phyloP scores from a whole-genome alignment of 2,888 invertebrate species.

The Macaria notata region DNA sequence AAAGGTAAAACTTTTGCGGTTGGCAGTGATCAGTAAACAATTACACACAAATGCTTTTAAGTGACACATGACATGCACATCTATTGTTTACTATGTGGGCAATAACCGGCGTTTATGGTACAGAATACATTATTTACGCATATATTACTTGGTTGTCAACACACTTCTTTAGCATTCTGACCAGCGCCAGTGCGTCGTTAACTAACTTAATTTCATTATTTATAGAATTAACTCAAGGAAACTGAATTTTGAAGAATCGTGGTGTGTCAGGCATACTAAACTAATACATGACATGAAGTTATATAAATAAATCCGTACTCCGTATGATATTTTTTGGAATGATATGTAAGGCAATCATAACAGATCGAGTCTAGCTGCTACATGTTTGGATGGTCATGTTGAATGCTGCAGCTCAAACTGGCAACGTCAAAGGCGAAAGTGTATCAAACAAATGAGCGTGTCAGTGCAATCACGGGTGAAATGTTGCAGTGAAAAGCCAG shows the following conservation, averaged over 20 bases:
- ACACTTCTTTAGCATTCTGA: conserved; percentile 6
- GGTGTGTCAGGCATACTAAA: too few relatives aligned
- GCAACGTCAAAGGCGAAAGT: conserved; percentile 64
- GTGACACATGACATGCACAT: conserved; percentile 53
- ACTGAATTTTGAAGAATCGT: too few relatives aligned
- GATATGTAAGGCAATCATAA: too few relatives aligned
- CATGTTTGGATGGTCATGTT: too few relatives aligned
- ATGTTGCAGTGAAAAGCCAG: conserved; percentile 71
- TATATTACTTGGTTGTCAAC: conserved; percentile 18
- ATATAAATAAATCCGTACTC: too few relatives aligned
- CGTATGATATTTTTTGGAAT: too few relatives aligned
- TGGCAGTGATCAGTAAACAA: conserved; percentile 54
- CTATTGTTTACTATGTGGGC: conserved; percentile 50
- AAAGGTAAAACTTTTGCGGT: conserved; percentile 39
- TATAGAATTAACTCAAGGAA: too few relatives aligned
- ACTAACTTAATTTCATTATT: too few relatives aligned
- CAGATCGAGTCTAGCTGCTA: too few relatives aligned
- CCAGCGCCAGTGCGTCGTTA: not conserved
- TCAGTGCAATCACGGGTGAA: conserved; percentile 63
- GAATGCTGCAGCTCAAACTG: too few relatives aligned
- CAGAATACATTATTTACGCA: conserved; percentile 20
- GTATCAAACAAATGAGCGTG: conserved; percentile 64
- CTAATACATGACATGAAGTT: too few relatives aligned
- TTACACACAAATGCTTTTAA: conserved; percentile 60
- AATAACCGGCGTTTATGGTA: conserved; percentile 23